Percentiles rank a stretch among this genome's conserved stretches.
Evolutionary conservation across 2,888 invertebrate genomes (phyloP).

Genomic region (Rhopalosiphum nymphaeae): DNA sequence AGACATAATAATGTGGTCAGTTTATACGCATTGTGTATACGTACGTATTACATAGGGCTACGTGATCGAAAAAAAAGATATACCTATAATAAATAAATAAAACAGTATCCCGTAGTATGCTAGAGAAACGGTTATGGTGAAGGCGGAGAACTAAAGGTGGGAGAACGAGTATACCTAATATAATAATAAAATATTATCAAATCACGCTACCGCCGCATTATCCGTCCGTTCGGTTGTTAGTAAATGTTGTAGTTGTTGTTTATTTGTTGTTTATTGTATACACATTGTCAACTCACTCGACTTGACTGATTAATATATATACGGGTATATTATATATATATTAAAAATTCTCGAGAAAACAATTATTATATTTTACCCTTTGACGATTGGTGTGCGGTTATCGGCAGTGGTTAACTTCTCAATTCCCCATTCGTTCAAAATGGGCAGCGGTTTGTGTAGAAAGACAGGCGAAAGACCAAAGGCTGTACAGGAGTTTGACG

Average conservation of each 20-base stretch:
- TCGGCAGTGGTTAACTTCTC: neutral
- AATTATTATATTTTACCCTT: neutral
- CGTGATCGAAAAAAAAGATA: neutral
- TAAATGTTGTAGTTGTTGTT: neutral
- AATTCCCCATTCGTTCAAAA: neutral
- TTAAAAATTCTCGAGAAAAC: neutral
- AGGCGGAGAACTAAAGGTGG: neutral
- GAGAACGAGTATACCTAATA: neutral
- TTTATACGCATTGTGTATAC: neutral
- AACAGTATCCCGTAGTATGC: neutral
- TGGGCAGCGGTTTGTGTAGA: conserved; percentile 53
- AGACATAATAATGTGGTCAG: neutral
- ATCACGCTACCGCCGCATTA: conserved; percentile 10
- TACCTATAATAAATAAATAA: neutral
- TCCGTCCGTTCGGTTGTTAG: conserved; percentile 5
- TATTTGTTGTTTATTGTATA: neutral
- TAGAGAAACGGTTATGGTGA: neutral
- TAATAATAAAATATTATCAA: neutral
- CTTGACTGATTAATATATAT: neutral
- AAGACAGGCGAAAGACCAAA: neutral
- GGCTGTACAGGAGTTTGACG: conserved; percentile 1
- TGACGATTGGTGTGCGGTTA: neutral
- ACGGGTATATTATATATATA: neutral
- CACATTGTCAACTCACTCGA: neutral
- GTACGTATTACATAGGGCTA: neutral